Base-by-base conservation (phyloP, 2,797 vertebrate genomes). In the Cirrhinus mrigala region DNA sequence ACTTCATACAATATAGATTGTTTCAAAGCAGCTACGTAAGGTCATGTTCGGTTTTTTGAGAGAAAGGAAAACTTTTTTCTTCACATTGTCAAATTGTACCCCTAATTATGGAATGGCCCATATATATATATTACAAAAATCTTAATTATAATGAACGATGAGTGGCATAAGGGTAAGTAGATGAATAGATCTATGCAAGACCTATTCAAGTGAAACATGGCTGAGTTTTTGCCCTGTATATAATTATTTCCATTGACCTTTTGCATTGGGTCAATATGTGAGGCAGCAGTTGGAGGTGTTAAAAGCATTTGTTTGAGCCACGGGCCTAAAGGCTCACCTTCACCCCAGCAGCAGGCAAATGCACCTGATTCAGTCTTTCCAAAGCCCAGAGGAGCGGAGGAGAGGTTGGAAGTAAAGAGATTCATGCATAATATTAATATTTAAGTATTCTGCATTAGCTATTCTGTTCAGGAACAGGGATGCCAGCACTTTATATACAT, bases 351-450 rank as follows among this genome's bases (percentile, higher is more conserved):
- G 27, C 71, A 64, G 71, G 22, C 71, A 66, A 52, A 20, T 58
- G 8, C 58, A 50, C 58, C 82, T 54, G 44, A 83, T 54, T 66
- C 46, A 66, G 73, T 66, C 27, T 40, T 48, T 24, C 6, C 22
- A 37, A 60, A 60, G 44, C 48, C 40, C 64, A 76, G 22, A 70
- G 79, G 75, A 81, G 29, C 48, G 29, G 24, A 56, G 52, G 73
- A 78, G 85, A 56, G 79, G 73, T 86, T 50, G 48, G 16, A 33
- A 50, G 40, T 40, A 56, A 82, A 29, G 56, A 71, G 37, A 48
- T 58, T 66, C 82, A 83, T 76, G 82, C 71, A 83, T 83, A 83
- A 83, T 75, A 52, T 8, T 52, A 10, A 12, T 6, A 40, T 52
- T 62, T 62, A 71, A 50, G 76, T 54, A 33, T 76, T 15, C 20